Percentiles rank a stretch among this genome's conserved stretches.
Conservation (phyloP, 2,888 invertebrate species). For the Caenorhabditis macrosperma region DNA sequence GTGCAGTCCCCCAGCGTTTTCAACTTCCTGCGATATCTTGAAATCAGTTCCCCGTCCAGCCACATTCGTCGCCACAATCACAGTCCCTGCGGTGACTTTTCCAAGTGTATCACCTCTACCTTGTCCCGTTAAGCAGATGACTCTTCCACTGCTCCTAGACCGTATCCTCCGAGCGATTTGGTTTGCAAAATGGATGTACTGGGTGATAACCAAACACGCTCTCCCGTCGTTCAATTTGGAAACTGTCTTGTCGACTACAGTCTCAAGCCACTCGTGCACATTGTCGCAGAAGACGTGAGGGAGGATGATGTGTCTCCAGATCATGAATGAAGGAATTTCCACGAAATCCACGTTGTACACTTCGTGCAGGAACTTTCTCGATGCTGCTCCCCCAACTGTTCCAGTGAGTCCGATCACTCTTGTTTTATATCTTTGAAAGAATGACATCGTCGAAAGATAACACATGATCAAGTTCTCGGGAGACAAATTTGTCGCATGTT, state of each 20-base stretch:
- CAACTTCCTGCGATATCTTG: constrained; percentile 1
- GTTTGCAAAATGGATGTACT: no score
- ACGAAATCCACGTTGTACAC: background rate
- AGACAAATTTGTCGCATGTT: background rate
- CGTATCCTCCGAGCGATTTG: no score
- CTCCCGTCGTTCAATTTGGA: no score
- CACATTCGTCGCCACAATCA: constrained; percentile 19
- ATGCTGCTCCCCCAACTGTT: background rate
- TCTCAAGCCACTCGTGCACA: no score
- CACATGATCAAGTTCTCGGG: background rate
- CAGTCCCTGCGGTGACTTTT: background rate
- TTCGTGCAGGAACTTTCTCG: background rate
- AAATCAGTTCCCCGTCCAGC: constrained; percentile 27
- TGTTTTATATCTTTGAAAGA: background rate
- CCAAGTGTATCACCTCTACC: background rate
- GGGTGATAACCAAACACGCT: no score
- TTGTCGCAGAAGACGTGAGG: no score
- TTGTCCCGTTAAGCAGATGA: background rate
- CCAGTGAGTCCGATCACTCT: constrained; percentile 9
- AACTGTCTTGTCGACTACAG: no score
- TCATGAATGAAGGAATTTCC: background rate
- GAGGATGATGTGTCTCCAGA: no score
- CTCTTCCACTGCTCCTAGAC: no score
- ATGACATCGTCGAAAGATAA: background rate
- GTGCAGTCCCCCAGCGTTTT: constrained; percentile 11